Evolutionary conservation across 2,797 vertebrate species (phyloP), one percentile per base, ranked within the genome.

Genomic region (Enteromius treurensis): DNA sequence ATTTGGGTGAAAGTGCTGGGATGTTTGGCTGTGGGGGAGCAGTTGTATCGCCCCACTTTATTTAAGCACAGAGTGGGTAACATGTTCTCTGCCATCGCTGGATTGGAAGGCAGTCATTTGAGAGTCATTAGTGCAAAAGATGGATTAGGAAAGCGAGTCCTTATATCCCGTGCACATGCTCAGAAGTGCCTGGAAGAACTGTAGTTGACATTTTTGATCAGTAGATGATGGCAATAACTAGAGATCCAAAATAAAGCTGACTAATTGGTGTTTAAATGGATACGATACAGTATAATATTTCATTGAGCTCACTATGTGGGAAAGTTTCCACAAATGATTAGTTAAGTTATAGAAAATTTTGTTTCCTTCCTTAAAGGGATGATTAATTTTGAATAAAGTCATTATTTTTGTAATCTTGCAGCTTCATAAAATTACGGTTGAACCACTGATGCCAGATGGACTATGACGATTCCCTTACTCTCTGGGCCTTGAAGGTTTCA

Each of bases 41-140:
- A 55, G 55, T 32, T 58, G 40, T 74, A 64, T 40, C 77, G 45
- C 73, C 32, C 42, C 51, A 42, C 68, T 62, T 82, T 67, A 85
- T 80, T 88, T 87, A 91, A 64, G 87, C 53, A 82, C 34, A 26
- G 67, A 76, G 74, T 77, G 68, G 45, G 45, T 64, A 32, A 62
- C 42, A 73, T 73, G 55, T 68, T 68, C 45, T 67, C 62, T 82
- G 34, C 19, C 64, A 58, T 77, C 13, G 58, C 47, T 45, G 49
- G 49, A 60, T 69, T 58, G 34, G 19, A 69, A 69, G 0, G 11
- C 15, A 32, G 62, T 69, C 21, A 40, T 79, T 79, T 68, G 29
- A 45, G 11, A 75, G 60, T 32, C 45, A 58, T 82, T 77, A 58
- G 60, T 49, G 34, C 29, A 51, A 51, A 75, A 26, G 55, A 77